These are phyloP conservation scores for Petrocephalus schoutedeni DNA, from an alignment of 2,797 vertebrate genomes.

Conservation along the genomic window DNA sequence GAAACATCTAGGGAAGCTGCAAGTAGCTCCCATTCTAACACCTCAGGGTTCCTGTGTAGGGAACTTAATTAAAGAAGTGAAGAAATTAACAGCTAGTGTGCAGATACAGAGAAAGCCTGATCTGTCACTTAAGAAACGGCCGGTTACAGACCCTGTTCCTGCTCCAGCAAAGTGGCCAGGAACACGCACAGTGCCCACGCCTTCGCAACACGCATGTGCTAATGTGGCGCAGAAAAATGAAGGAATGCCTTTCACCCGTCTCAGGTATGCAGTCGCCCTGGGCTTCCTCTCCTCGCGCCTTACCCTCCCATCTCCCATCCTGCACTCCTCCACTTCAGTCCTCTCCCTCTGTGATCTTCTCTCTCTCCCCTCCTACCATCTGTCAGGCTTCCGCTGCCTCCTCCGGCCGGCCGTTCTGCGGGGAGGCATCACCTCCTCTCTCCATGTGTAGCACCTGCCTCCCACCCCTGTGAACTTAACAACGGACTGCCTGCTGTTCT, in stretches of 20 bases:
- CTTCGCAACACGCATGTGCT: too few species aligned
- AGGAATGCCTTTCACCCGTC: not conserved
- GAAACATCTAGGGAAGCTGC: not conserved
- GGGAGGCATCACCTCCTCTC: slow-evolving; percentile 29
- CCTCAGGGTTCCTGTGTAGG: not conserved
- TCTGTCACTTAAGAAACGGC: not conserved
- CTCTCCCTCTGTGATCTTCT: not conserved
- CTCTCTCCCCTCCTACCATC: not conserved
- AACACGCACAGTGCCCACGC: not conserved
- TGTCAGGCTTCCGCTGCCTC: not conserved
- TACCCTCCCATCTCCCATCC: slow-evolving; percentile 25
- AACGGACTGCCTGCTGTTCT: slow-evolving; percentile 55
- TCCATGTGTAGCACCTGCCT: slow-evolving; percentile 47
- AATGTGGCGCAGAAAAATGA: not conserved
- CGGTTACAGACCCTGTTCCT: not conserved
- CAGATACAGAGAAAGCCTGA: not conserved
- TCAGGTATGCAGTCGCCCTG: not conserved
- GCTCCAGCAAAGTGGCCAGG: not conserved
- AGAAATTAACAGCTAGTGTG: not conserved
- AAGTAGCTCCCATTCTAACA: not conserved
- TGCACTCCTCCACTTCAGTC: slow-evolving; percentile 35
- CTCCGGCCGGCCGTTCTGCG: not conserved
- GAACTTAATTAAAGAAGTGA: not conserved
- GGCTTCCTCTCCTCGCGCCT: slow-evolving; percentile 39
- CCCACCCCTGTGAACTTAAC: slow-evolving; percentile 52